phyloP scores from a whole-genome alignment of 1,140 invertebrate genomes.

The Papilio helenus region DNA sequence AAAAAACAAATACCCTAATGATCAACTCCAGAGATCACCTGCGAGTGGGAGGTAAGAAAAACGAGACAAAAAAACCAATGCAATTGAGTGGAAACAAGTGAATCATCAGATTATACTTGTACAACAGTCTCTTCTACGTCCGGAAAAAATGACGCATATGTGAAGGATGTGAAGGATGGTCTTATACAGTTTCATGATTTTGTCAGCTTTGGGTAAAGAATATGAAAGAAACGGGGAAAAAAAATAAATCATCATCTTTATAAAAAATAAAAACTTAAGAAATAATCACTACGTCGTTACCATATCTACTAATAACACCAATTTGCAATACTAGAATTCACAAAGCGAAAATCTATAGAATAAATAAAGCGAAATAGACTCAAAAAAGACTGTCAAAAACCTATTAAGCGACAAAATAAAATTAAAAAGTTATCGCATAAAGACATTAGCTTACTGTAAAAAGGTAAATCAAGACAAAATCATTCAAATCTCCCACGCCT shows the following conservation, averaged over 20 bases:
- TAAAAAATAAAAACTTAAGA: no score
- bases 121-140: neutral
- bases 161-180: no score
- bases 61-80: neutral
- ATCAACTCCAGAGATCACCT: slow-evolving; percentile 4
- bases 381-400: neutral
- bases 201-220: neutral
- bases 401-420: neutral
- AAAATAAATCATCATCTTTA: no score
- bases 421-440: slow-evolving; percentile 45
- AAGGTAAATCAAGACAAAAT: slow-evolving; percentile 51
- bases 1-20: slow-evolving; percentile 1
- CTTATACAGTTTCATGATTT: no score
- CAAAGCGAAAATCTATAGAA: neutral
- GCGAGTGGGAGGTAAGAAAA: neutral
- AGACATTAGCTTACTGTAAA: slow-evolving; percentile 62
- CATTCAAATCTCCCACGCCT: slow-evolving; percentile 68
- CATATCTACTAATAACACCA: no score
- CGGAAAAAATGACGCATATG: neutral
- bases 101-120: neutral
- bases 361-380: neutral
- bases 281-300: no score
- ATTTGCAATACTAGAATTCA: neutral
- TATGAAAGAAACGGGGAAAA: neutral
- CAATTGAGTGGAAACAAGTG: neutral